A percentile compares a stretch with the other conserved stretches of the same genome.
These are phyloP conservation scores for Neoseiulus cucumeris DNA, from an alignment of 1,140 invertebrate species.

Conservation along the genomic window DNA sequence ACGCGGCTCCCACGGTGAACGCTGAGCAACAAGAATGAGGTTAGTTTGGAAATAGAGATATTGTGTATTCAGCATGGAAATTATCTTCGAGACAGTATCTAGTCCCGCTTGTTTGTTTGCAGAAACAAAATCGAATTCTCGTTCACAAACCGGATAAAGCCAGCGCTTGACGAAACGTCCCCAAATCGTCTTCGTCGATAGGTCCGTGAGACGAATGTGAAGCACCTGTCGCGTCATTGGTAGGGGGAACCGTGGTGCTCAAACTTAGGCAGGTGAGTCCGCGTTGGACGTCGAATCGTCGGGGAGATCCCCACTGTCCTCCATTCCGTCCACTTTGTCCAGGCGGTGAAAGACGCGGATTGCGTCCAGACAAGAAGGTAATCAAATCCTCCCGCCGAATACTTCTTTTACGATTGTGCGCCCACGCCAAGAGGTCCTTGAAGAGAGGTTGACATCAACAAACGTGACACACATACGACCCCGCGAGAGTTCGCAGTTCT, in stretches of 20 bases:
- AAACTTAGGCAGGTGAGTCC: neutral
- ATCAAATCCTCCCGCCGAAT: conserved; percentile 54
- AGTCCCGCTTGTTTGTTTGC: neutral
- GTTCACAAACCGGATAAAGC: conserved; percentile 33
- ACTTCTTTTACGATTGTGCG: conserved; percentile 43
- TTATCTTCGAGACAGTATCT: neutral
- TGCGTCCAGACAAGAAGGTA: conserved; percentile 53
- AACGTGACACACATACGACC: too few relatives aligned
- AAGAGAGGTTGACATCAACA: too few relatives aligned
- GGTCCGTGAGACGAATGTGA: conserved; percentile 7
- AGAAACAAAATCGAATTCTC: neutral
- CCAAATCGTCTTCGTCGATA: conserved; percentile 33
- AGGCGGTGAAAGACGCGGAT: conserved; percentile 30
- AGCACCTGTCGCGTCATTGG: conserved; percentile 18
- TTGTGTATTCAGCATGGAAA: neutral
- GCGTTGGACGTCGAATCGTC: neutral
- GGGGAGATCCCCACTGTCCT: conserved; percentile 23
- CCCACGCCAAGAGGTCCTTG: conserved; percentile 50
- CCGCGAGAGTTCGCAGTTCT: too few relatives aligned
- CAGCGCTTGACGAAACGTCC: conserved; percentile 53
- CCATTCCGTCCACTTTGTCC: conserved; percentile 31
- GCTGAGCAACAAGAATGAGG: conserved; percentile 10
- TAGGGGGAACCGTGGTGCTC: conserved; percentile 19
- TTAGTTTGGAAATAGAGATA: neutral
- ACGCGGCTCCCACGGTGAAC: conserved; percentile 1